phyloP scores from a whole-genome alignment of 2,888 invertebrate genomes.

The Xylota sylvarum region DNA sequence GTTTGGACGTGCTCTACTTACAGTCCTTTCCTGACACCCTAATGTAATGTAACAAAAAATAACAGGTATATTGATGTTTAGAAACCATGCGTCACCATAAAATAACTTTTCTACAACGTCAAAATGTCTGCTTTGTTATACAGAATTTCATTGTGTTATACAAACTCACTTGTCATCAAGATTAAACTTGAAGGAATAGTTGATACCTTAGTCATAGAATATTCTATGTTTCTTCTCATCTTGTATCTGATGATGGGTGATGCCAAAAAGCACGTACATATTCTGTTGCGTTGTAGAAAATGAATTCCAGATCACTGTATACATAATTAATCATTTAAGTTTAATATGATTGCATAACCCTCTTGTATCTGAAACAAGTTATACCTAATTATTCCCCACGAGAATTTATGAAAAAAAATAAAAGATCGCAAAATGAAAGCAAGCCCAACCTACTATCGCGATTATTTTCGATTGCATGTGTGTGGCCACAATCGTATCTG shows the following conservation, averaged over 20 bases:
- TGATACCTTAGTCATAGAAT: too few relatives aligned
- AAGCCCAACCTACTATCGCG: background rate
- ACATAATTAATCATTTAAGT: conserved; percentile 10
- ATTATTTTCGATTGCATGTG: background rate
- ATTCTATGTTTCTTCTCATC: background rate
- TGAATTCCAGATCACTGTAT: background rate
- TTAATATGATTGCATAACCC: background rate
- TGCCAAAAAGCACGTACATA: background rate
- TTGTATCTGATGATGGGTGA: background rate
- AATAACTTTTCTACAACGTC: too few relatives aligned
- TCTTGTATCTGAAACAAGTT: background rate
- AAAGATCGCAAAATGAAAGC: background rate
- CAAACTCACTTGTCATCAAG: too few relatives aligned
- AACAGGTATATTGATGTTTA: too few relatives aligned
- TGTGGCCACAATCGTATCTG: background rate
- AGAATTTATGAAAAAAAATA: conserved; percentile 2
- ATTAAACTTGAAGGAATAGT: too few relatives aligned
- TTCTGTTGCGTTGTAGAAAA: background rate
- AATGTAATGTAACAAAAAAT: too few relatives aligned
- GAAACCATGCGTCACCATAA: too few relatives aligned
- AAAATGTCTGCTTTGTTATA: too few relatives aligned
- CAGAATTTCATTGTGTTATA: too few relatives aligned
- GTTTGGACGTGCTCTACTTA: too few relatives aligned
- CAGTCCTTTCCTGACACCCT: too few relatives aligned
- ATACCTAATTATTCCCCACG: conserved; percentile 7